Percentiles rank a stretch among this genome's conserved stretches.
phyloP scores from a whole-genome alignment of 1,140 invertebrate genomes.

The Nylanderia fulva region DNA sequence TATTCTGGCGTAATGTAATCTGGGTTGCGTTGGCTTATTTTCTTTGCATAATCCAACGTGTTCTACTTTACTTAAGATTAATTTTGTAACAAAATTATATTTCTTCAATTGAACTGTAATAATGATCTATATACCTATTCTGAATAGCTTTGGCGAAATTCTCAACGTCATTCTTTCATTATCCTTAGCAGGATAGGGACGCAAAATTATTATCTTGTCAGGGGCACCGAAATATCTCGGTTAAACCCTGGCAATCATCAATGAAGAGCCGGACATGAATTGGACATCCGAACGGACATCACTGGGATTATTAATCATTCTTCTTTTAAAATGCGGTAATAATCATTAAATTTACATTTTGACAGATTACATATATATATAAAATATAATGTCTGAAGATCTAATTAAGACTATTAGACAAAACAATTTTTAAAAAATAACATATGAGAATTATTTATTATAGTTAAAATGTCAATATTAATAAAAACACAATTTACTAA shows the following conservation, averaged over 20 bases:
- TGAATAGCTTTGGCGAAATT: background rate
- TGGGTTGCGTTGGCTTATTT: slow-evolving; percentile 26
- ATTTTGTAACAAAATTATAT: background rate
- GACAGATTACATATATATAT: background rate
- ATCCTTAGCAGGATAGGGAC: background rate
- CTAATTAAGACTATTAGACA: background rate
- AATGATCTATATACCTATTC: background rate
- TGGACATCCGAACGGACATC: slow-evolving; percentile 82
- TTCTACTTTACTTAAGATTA: background rate
- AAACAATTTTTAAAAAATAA: background rate
- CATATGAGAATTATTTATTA: background rate
- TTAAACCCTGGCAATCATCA: slow-evolving; percentile 69
- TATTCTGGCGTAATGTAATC: slow-evolving; percentile 32
- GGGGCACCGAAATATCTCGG: slow-evolving; percentile 53
- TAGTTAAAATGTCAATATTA: background rate
- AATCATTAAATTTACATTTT: slow-evolving; percentile 21
- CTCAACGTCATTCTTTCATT: background rate
- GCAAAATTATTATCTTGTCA: slow-evolving; percentile 26
- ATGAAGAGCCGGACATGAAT: slow-evolving; percentile 85
- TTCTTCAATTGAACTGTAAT: background rate
- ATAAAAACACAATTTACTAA: background rate
- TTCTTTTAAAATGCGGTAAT: slow-evolving; percentile 83
- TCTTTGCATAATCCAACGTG: slow-evolving; percentile 10
- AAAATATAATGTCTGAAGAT: background rate
- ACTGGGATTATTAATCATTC: slow-evolving; percentile 82